These are phyloP conservation scores for Blera fallax DNA, from an alignment of 2,888 invertebrate genomes.

Conservation along the genomic window DNA sequence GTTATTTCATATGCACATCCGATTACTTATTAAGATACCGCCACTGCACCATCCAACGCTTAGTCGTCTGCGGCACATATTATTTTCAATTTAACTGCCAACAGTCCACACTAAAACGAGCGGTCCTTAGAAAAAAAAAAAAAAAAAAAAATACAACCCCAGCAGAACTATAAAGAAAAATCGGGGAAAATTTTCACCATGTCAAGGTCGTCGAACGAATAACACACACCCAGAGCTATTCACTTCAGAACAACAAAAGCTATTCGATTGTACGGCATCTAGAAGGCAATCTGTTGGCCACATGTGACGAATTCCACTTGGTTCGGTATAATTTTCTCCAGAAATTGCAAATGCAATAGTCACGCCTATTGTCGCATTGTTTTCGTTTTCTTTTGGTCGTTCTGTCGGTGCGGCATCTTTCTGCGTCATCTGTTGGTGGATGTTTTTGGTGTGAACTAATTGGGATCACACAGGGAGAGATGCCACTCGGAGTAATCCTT, in stretches of 20 bases:
- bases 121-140: too few relatives aligned
- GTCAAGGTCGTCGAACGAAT: constrained; percentile 52
- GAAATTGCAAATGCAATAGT: constrained; percentile 62
- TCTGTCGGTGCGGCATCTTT: background rate
- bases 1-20: constrained; percentile 16
- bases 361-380: constrained; percentile 62
- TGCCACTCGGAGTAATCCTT: constrained; percentile 38
- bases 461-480: constrained; percentile 42
- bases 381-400: constrained; percentile 1
- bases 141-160: background rate
- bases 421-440: constrained; percentile 22
- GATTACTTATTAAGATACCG: background rate
- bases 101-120: background rate
- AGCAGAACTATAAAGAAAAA: background rate
- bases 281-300: constrained; percentile 41
- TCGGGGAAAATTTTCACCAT: constrained; percentile 39
- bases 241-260: constrained; percentile 5
- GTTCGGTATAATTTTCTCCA: constrained; percentile 24
- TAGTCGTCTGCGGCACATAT: constrained; percentile 6
- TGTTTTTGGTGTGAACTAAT: constrained; percentile 40
- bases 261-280: background rate
- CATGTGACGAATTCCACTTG: constrained; percentile 28
- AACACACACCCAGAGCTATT: background rate
- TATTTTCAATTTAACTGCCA: background rate
- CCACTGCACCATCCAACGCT: background rate